Evolutionary conservation across 2,113 vertebrate genomes (phyloP).

Genomic region (Brachypteracias leptosomus): DNA sequence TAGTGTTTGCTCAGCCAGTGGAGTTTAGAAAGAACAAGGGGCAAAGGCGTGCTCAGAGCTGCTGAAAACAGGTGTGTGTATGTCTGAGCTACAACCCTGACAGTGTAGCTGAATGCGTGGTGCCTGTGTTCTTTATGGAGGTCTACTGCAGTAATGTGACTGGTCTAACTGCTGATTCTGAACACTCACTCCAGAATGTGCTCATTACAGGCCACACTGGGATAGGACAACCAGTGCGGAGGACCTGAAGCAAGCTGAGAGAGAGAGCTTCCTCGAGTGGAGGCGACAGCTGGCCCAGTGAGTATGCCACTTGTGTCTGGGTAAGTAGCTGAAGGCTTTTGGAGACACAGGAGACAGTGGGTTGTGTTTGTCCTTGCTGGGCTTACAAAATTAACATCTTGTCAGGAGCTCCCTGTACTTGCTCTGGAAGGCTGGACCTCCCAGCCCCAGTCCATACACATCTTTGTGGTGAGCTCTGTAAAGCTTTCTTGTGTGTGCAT

Average conservation of each 20-base stretch:
- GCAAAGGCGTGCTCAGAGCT: neutral
- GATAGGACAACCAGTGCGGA: slow-evolving; percentile 86
- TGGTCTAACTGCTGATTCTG: neutral
- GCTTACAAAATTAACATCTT: fast-evolving
- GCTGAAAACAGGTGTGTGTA: fast-evolving
- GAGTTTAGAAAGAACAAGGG: neutral
- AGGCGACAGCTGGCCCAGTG: slow-evolving; percentile 88
- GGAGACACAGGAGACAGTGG: neutral
- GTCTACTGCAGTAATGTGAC: neutral
- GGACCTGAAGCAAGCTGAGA: slow-evolving; percentile 86
- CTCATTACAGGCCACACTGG: slow-evolving; percentile 83
- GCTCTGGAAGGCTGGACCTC: neutral
- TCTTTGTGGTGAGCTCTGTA: neutral
- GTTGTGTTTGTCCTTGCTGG: neutral
- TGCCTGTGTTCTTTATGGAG: neutral
- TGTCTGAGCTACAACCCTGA: fast-evolving
- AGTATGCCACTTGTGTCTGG: slow-evolving; percentile 14
- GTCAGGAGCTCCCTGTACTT: neutral
- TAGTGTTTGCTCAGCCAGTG: neutral
- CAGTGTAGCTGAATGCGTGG: neutral
- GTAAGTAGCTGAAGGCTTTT: neutral
- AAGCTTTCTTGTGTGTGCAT: fast-evolving
- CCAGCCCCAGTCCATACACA: neutral
- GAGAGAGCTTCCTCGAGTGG: slow-evolving; percentile 91
- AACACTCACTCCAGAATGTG: neutral